Base-by-base conservation (phyloP, 2,797 vertebrate species). In the Okamejei kenojei region DNA sequence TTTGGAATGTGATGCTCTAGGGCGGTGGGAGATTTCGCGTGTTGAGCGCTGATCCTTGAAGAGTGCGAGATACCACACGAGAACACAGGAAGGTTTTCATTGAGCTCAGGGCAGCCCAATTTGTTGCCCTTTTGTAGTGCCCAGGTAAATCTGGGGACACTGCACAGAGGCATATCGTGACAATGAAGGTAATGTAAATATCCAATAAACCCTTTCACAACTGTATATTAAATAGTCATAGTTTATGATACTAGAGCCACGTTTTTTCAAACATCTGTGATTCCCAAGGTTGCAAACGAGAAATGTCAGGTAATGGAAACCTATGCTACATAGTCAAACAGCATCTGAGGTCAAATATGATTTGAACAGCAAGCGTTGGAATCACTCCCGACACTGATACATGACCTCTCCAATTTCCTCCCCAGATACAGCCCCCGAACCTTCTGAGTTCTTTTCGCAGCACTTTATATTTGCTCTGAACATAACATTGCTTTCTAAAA, bases 1-100 rank as follows among this genome's bases (percentile, higher is more conserved):
- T 76, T 92, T 74, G 90, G 90, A 88, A 92, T 92, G 23, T 92
- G 90, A 76, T 76, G 73, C 38, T 58, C 45, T 76, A 76, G n/a
- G 71, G n/a, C n/a, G n/a, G n/a, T n/a, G n/a, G n/a, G n/a, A 74
- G 73, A 76, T 74, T 76, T 76, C 71, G n/a, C n/a, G n/a, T n/a
- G n/a, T 38, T 38, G 68, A 29, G 38, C 38, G n/a, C 11, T 74
- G 68, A 91, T 91, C 68, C 17, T 54, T 7, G 71, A 92, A 92
- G 45, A n/a, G n/a, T 92, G n/a, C 6, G 71, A 92, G 71, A 92
- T 73, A 68, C 90, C 38, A n/a, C n/a, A n/a, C 54, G 15, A 92
- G 38, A 92, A 54, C 29, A 7, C 68, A 29, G 32, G 90, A 76
- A 23, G 23, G n/a, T n/a, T 74, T 92, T 74, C 76, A 7, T 54